Percentiles rank a stretch among this genome's conserved stretches.
phyloP scores from a whole-genome alignment of 2,113 vertebrate genomes.

The Psilopogon haemacephalus region DNA sequence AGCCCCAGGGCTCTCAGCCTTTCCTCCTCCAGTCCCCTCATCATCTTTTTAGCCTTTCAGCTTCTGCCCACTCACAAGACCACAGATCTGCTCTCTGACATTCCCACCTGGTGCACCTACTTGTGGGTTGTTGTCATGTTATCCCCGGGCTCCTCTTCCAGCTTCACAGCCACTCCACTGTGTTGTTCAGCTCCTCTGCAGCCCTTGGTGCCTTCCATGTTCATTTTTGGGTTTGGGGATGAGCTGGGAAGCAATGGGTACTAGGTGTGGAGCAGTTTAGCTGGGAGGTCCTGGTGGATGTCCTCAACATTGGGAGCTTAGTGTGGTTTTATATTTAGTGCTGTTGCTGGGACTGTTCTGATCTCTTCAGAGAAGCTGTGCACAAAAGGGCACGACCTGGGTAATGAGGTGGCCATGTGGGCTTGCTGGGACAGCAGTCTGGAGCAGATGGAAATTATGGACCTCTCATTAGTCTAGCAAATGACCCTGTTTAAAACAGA shows the following conservation, averaged over 20 bases:
- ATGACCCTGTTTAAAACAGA: background rate
- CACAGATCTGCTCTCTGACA: rapidly evolving
- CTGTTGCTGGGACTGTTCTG: background rate
- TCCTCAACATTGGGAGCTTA: background rate
- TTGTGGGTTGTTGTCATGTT: rapidly evolving
- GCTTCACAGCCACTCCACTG: rapidly evolving
- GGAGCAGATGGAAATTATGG: background rate
- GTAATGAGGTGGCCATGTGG: background rate
- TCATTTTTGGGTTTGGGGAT: background rate
- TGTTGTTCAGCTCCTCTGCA: background rate
- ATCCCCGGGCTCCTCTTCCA: background rate
- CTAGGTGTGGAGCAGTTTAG: background rate
- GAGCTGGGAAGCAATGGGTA: background rate
- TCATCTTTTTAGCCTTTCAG: background rate
- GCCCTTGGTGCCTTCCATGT: background rate
- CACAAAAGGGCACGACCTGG: background rate
- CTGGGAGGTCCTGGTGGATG: background rate
- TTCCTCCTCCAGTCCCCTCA: background rate
- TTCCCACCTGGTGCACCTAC: background rate
- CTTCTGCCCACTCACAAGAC: background rate
- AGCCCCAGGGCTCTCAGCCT: background rate
- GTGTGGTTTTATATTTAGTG: background rate
- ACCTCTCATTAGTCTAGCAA: background rate
- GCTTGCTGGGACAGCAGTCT: background rate
- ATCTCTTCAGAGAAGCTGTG: background rate